These are phyloP conservation scores for Eugnorisma glareosa DNA, from an alignment of 2,888 invertebrate species.

Conservation along the genomic window DNA sequence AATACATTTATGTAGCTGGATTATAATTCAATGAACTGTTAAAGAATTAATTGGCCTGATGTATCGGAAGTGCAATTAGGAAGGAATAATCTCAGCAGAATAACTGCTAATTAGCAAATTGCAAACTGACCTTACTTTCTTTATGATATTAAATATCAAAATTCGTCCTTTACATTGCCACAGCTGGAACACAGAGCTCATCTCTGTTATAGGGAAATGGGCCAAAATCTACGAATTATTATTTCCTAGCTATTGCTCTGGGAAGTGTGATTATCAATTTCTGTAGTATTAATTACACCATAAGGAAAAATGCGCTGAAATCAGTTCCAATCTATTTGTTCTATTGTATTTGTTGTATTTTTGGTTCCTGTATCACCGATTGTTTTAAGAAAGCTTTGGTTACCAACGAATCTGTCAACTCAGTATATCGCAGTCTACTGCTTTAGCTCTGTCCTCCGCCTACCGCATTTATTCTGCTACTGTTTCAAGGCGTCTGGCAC, in stretches of 20 bases:
- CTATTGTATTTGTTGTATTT: too few species aligned
- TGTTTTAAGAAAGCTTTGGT: neutral
- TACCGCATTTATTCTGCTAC: neutral
- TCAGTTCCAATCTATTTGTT: neutral
- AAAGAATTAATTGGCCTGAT: slow-evolving; percentile 19
- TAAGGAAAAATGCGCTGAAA: neutral
- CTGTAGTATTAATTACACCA: neutral
- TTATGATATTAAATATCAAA: neutral
- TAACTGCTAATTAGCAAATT: neutral
- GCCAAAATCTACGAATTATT: neutral
- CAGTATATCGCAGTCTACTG: neutral
- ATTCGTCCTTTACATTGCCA: neutral
- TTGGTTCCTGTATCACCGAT: neutral
- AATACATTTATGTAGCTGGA: slow-evolving; percentile 28
- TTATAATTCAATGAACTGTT: slow-evolving; percentile 47
- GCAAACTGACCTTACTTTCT: neutral
- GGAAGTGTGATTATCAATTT: neutral
- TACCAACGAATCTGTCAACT: neutral
- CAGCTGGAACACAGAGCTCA: neutral
- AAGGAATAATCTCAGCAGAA: neutral
- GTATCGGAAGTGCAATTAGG: neutral
- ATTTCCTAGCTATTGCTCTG: neutral
- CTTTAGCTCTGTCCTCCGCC: neutral
- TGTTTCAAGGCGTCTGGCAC: neutral
- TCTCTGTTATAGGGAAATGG: neutral